These are phyloP conservation scores for Platerodrilus igneus DNA, from an alignment of 2,888 invertebrate genomes.

Conservation along the genomic window DNA sequence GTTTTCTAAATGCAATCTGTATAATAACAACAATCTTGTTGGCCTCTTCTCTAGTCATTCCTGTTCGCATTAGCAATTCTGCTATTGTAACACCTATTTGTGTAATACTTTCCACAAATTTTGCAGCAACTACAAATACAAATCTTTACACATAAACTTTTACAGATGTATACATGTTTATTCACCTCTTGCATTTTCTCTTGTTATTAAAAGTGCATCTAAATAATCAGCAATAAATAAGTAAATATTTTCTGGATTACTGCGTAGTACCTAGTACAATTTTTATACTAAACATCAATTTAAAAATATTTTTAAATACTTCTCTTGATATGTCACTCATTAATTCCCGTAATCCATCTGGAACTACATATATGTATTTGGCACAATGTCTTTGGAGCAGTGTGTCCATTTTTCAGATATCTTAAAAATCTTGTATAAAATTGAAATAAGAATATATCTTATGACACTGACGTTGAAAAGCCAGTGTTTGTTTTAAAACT, in stretches of 20 bases:
- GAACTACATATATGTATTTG: conserved; percentile 52
- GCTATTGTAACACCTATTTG: conserved; percentile 40
- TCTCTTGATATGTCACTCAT: conserved; percentile 71
- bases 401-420: conserved; percentile 43
- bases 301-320: conserved; percentile 40
- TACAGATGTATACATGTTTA: no score
- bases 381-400: conserved; percentile 47
- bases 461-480: no score
- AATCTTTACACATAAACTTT: conserved; percentile 5
- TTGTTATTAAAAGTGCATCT: conserved; percentile 59
- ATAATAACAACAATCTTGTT: conserved; percentile 38
- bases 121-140: conserved; percentile 38
- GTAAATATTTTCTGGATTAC: conserved; percentile 60
- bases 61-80: conserved; percentile 37
- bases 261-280: conserved; percentile 58
- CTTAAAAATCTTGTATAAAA: neutral
- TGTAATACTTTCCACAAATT: conserved; percentile 41
- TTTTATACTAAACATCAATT: neutral
- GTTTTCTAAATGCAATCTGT: conserved; percentile 36
- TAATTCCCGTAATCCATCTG: conserved; percentile 64
- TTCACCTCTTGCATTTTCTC: conserved; percentile 53
- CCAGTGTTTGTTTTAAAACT: no score
- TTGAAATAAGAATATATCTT: no score
- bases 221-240: conserved; percentile 67
- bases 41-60: conserved; percentile 39